Conservation (phyloP, 2,797 vertebrate species). For the Eospalax fontanierii region DNA sequence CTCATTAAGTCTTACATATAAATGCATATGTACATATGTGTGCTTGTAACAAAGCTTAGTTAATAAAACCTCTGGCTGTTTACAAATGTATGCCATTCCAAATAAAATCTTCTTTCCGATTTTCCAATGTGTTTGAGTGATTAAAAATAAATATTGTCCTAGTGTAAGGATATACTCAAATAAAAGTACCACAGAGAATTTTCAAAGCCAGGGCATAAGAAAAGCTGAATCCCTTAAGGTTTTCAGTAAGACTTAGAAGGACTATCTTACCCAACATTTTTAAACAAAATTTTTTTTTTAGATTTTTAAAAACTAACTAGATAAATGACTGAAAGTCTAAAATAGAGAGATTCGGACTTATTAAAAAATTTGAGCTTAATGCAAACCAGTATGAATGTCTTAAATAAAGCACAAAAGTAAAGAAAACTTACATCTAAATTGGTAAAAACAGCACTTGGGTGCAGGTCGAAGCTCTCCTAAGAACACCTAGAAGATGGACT, state of each 20-base stretch:
- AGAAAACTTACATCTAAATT: not conserved
- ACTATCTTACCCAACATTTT: too few relatives aligned
- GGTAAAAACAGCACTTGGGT: slow-evolving; percentile 73
- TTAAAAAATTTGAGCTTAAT: not conserved
- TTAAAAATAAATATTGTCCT: not conserved
- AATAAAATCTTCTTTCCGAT: not conserved
- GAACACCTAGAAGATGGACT: slow-evolving; percentile 78
- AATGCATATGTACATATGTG: not conserved
- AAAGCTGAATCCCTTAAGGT: not conserved
- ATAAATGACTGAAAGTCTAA: not conserved
- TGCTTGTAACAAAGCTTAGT: not conserved
- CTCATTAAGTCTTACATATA: not conserved
- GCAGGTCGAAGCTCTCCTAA: slow-evolving; percentile 72
- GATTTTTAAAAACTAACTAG: not conserved
- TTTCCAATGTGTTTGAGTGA: not conserved
- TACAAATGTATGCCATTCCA: not conserved
- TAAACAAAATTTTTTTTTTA: not conserved
- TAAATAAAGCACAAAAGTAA: not conserved
- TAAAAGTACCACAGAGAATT: not conserved
- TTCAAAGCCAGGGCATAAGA: not conserved
- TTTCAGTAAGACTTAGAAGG: not conserved
- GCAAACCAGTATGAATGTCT: not conserved
- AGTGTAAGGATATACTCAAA: not conserved
- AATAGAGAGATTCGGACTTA: not conserved
- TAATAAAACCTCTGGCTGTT: not conserved